Conservation (phyloP, 2,113 vertebrate species). For the Erythrocercus mccallii region DNA sequence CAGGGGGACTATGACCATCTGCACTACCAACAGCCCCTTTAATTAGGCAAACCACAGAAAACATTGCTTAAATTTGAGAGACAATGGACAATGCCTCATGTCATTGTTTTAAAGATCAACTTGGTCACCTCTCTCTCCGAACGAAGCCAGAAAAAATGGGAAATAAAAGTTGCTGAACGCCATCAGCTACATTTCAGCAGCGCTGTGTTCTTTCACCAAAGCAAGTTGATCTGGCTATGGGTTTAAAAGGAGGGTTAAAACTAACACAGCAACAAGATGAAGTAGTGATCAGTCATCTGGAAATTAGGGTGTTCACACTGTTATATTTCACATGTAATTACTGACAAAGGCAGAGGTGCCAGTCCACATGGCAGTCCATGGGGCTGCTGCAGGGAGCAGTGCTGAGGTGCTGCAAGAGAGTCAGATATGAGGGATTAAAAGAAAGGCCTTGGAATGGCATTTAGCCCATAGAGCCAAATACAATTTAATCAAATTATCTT, state of each 20-base stretch:
- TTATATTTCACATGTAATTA: background rate
- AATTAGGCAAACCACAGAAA: background rate
- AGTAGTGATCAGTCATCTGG: background rate
- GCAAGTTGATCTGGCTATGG: background rate
- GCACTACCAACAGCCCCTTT: background rate
- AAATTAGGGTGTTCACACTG: background rate
- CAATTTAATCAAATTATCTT: constrained; percentile 12
- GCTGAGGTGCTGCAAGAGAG: background rate
- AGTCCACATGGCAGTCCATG: background rate
- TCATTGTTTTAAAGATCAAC: background rate
- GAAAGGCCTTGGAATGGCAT: background rate
- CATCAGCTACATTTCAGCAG: background rate
- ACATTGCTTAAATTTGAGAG: background rate
- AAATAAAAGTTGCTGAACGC: background rate
- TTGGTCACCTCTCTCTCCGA: background rate
- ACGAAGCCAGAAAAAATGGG: background rate
- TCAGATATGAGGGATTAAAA: background rate
- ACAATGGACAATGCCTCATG: background rate
- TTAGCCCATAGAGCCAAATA: background rate
- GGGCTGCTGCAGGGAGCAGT: background rate
- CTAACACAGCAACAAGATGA: background rate
- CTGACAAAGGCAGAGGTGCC: background rate
- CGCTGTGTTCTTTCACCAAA: background rate
- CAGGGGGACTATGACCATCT: background rate
- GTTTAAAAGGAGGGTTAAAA: background rate